phyloP scores from a whole-genome alignment of 2,888 invertebrate genomes.

The Microplitis manilae region DNA sequence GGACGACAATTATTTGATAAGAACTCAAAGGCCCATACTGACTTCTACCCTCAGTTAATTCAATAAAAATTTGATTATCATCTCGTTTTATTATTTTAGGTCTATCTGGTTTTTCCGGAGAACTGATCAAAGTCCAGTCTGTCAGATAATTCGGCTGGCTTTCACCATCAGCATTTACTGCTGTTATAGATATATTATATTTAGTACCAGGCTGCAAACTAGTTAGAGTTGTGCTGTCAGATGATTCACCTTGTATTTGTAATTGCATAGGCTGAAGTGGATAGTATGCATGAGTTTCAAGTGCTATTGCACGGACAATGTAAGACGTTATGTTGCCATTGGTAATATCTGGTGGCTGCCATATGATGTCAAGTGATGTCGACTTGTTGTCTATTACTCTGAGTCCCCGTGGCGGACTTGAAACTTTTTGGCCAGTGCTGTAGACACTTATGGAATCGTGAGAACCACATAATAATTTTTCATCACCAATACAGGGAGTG shows the following conservation, averaged over 20 bases:
- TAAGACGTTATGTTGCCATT: conserved; percentile 73
- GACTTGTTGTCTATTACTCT: conserved; percentile 74
- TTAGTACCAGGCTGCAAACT: conserved; percentile 81
- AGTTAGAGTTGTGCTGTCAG: conserved; percentile 66
- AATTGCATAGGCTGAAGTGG: conserved; percentile 60
- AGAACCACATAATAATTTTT: conserved; percentile 80
- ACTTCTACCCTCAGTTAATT: conserved; percentile 80
- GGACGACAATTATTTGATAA: conserved; percentile 83
- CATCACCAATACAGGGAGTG: conserved; percentile 77
- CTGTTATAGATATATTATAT: conserved; percentile 83
- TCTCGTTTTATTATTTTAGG: conserved; percentile 77
- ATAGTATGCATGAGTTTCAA: conserved; percentile 62
- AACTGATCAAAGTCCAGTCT: conserved; percentile 83
- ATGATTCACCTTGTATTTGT: conserved; percentile 64
- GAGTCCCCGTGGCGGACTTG: conserved; percentile 81
- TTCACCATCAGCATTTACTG: conserved; percentile 76
- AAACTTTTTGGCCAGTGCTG: conserved; percentile 76
- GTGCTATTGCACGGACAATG: conserved; percentile 65
- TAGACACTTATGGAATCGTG: conserved; percentile 79
- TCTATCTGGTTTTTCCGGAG: conserved; percentile 75
- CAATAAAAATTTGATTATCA: conserved; percentile 78
- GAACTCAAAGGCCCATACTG: conserved; percentile 85
- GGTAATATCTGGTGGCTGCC: conserved; percentile 72
- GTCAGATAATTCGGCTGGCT: conserved; percentile 76
- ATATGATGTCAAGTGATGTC: conserved; percentile 63